A percentile compares a stretch with the other conserved stretches of the same genome.
Conservation (phyloP, 2,888 invertebrate genomes). For the Magallana nippona region DNA sequence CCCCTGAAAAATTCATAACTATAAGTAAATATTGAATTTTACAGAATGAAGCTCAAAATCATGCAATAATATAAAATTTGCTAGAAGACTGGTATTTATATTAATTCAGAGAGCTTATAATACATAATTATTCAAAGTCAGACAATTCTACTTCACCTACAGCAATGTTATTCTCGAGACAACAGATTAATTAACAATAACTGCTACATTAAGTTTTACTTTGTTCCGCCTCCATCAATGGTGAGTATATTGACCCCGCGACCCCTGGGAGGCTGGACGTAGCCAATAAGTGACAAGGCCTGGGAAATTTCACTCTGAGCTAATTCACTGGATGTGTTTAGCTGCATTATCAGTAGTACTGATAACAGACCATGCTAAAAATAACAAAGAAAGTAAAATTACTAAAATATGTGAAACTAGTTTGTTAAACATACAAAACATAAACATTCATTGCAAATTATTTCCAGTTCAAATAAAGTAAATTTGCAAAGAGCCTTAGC, state of each 20-base stretch:
- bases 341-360: constrained; percentile 83
- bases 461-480: too few species aligned
- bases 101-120: too few species aligned
- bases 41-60: background rate
- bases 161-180: too few species aligned
- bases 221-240: constrained; percentile 94
- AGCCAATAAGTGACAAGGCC: constrained; percentile 87
- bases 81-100: too few species aligned
- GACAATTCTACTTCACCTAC: too few species aligned
- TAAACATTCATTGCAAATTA: too few species aligned
- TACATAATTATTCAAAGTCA: too few species aligned
- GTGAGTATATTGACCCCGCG: constrained; percentile 89
- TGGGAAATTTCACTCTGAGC: constrained; percentile 69
- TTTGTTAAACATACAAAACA: too few species aligned
- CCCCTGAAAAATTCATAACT: constrained; percentile 82
- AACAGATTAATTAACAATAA: too few species aligned
- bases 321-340: constrained; percentile 53
- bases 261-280: constrained; percentile 85
- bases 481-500: too few species aligned
- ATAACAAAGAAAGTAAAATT: constrained; percentile 1
- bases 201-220: constrained; percentile 74
- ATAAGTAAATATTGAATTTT: background rate
- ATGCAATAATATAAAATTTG: too few species aligned
- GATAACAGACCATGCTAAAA: constrained; percentile 86
- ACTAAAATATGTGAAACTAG: background rate